Evolutionary conservation across 2,113 vertebrate species (phyloP).

Genomic region (Tetrax tetrax): DNA sequence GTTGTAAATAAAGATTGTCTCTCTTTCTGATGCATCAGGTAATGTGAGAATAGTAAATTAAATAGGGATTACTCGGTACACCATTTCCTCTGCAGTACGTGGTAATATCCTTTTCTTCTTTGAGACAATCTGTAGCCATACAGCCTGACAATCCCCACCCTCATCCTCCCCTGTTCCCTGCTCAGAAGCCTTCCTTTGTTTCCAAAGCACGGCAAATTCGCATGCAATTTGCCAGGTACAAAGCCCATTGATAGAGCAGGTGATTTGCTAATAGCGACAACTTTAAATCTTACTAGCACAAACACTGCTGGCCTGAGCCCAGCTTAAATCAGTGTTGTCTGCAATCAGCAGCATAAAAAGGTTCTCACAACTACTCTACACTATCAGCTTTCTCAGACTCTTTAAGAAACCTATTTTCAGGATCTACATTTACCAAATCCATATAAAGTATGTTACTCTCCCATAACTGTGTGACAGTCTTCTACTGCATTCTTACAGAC

Average conservation of each 20-base stretch:
- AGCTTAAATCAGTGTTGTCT: not conserved
- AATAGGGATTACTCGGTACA: not conserved
- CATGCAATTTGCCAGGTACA: not conserved
- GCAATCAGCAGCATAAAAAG: not conserved
- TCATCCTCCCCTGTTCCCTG: not conserved
- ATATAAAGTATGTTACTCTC: not conserved
- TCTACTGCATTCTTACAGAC: not conserved
- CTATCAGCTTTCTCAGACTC: not conserved
- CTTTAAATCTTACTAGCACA: not conserved
- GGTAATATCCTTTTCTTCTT: not conserved
- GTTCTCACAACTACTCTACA: not conserved
- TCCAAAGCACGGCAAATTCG: not conserved
- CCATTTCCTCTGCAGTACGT: not conserved
- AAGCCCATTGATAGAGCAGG: not conserved
- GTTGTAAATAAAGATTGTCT: not conserved
- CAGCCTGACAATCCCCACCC: not conserved
- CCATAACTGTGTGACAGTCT: not conserved
- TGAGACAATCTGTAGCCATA: not conserved
- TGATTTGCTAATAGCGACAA: not conserved
- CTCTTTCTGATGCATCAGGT: not conserved
- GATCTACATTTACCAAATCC: not conserved
- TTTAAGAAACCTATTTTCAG: not conserved
- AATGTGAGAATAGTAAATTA: not conserved
- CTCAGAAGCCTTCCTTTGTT: not conserved
- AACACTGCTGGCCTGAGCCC: not conserved